phyloP scores from a whole-genome alignment of 2,888 invertebrate genomes.

The Noctua pronuba region DNA sequence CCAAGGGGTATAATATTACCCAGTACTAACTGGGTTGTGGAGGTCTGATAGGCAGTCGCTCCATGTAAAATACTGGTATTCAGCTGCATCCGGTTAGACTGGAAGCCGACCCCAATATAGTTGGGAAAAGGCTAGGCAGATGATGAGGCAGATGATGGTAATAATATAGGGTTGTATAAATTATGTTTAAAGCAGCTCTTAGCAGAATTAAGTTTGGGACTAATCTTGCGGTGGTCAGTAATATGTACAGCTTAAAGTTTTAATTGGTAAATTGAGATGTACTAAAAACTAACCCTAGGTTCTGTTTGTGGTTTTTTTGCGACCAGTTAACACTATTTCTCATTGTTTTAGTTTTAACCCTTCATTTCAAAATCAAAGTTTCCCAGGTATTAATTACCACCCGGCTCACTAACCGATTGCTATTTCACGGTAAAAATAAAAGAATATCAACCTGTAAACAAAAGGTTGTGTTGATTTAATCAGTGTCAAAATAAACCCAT shows the following conservation, averaged over 20 bases:
- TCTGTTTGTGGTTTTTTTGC: background rate
- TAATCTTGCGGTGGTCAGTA: background rate
- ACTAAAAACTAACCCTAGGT: background rate
- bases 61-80: no score
- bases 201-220: background rate
- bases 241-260: background rate
- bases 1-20: no score
- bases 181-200: constrained; percentile 6
- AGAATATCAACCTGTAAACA: background rate
- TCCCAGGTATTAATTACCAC: background rate
- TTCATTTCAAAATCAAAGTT: background rate
- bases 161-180: constrained; percentile 15
- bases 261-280: background rate
- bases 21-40: no score
- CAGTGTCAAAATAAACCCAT: constrained; percentile 16
- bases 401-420: background rate
- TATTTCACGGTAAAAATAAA: background rate
- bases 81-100: no score
- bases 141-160: no score
- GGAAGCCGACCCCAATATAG: no score
- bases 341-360: background rate
- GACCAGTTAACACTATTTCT: background rate
- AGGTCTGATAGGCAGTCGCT: no score
- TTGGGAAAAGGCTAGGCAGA: no score
- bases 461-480: constrained; percentile 18